Evolutionary conservation across 2,113 vertebrate genomes (phyloP), one percentile per base, ranked within the genome.

Genomic region (Gambusia holbrooki): DNA sequence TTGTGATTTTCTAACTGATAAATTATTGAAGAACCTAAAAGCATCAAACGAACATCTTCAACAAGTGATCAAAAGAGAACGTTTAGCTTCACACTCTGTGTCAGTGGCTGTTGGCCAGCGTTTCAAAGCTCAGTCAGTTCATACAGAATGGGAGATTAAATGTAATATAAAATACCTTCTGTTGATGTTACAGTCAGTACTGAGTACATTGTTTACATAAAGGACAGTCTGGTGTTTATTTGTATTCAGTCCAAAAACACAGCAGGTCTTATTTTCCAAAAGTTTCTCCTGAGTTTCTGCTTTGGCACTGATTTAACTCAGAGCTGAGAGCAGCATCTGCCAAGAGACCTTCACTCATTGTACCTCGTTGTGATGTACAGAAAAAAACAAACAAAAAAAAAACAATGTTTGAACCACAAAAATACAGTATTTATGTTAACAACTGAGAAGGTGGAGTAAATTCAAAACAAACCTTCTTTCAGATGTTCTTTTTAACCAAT

Each of bases 11-110:
- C 7, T 58, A n/a, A 25, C 51, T n/a, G 25, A 58, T 58, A n/a
- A 58, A 58, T 58, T 58, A 58, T 58, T 58, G 51, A 58, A 58
- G 51, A 58, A n/a, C 22, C 51, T n/a, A 58, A 58, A 58, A 58
- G 51, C 19, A 58, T 58, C 22, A 58, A 58, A 58, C 25, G n/a
- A 19, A 54, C 51, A 58, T 58, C 22, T 58, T 58, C 19, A 58
- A 58, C 51, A 58, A 58, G 17, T 58, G 22, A 58, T 58, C 51
- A 54, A 54, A 58, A 58, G 25, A n/a, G 22, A 17, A 25, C 25
- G n/a, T 58, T 58, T 58, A 25, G 2, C 7, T 9, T 54, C 19
- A 54, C 11, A n/a, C 51, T 58, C 51, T 3, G 19, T 10, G 48
- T 58, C 40, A 15, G 51, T 58, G 19, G 51, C 8, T 19, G 51